These are phyloP conservation scores for Gopherus evgoodei DNA, from an alignment of 2,113 vertebrate genomes.

Conservation along the genomic window DNA sequence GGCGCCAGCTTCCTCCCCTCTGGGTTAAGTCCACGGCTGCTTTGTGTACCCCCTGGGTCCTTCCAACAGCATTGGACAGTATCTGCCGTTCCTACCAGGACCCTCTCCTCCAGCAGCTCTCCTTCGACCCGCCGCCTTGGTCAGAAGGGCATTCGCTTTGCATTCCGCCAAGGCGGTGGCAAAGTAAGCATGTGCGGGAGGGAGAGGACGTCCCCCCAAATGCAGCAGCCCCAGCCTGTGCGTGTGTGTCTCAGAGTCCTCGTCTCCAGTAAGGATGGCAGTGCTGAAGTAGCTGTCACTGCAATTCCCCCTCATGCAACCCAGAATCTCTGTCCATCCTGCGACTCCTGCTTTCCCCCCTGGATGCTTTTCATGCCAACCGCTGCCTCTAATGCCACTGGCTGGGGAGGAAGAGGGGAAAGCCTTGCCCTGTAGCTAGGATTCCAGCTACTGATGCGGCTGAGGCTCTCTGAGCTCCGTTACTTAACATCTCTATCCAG, in stretches of 20 bases:
- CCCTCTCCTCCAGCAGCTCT: neutral
- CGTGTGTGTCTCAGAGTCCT: neutral
- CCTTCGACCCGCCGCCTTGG: neutral
- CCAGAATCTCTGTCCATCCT: neutral
- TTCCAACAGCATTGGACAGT: accelerated
- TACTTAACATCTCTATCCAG: slow-evolving; percentile 31
- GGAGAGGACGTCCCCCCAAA: neutral
- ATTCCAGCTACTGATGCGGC: neutral
- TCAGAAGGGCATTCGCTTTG: neutral
- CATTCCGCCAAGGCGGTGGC: neutral
- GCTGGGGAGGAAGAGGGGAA: neutral
- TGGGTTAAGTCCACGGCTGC: neutral
- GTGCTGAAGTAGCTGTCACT: neutral
- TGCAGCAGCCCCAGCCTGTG: neutral
- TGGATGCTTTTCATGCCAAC: neutral
- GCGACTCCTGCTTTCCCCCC: neutral
- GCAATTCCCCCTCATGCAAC: neutral
- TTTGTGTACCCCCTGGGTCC: neutral
- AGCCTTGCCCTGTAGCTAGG: neutral
- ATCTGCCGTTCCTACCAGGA: no score
- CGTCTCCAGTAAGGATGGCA: neutral
- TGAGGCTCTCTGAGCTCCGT: slow-evolving; percentile 38
- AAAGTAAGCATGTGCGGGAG: neutral
- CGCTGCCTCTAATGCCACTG: neutral
- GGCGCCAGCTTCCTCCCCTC: neutral